phyloP scores from a whole-genome alignment of 2,113 vertebrate genomes.

The Pedetes capensis region DNA sequence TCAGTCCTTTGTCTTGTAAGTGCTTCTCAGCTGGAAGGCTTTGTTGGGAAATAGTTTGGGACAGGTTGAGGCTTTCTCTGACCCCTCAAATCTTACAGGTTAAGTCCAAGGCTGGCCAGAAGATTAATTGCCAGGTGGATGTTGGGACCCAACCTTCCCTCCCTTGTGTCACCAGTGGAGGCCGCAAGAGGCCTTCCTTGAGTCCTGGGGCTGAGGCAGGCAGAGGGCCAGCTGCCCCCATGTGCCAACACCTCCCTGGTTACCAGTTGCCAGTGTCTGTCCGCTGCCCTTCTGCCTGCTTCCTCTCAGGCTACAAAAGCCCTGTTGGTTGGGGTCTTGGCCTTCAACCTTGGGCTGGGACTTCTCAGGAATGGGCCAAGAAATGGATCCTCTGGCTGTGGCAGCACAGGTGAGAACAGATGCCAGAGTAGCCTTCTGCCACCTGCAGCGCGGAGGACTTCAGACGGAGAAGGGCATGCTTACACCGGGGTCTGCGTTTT shows the following conservation, averaged over 20 bases:
- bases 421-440: background rate
- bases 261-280: too few species aligned
- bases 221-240: too few species aligned
- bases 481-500: background rate
- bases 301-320: background rate
- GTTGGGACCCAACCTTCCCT: background rate
- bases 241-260: rapidly evolving
- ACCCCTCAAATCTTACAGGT: background rate
- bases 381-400: background rate
- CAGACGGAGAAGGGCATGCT: rapidly evolving
- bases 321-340: background rate
- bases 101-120: background rate
- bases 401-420: background rate
- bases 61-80: background rate
- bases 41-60: background rate
- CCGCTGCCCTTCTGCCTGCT: background rate
- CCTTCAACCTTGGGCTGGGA: background rate
- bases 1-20: conserved; percentile 5
- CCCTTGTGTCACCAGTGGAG: background rate
- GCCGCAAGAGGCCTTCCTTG: background rate
- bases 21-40: background rate
- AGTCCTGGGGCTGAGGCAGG: rapidly evolving
- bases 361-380: background rate
- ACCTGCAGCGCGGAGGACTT: background rate
- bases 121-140: background rate